Percentiles rank a stretch among this genome's conserved stretches.
These are phyloP conservation scores for Platycheirus rosarum DNA, from an alignment of 2,888 invertebrate species.

Conservation along the genomic window DNA sequence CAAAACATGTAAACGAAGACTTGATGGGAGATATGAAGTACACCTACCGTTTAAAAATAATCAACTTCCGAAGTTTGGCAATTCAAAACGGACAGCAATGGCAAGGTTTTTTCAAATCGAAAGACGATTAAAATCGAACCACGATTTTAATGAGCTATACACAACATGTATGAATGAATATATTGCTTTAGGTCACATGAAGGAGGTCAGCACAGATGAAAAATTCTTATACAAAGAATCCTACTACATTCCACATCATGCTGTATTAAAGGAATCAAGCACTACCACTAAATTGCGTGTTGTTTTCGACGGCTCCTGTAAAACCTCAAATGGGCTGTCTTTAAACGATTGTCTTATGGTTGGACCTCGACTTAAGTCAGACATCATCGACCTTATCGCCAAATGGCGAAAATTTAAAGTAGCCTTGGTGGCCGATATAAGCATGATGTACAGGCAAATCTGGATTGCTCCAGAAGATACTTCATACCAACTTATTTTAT, in stretches of 20 bases:
- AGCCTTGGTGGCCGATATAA: constrained; percentile 19
- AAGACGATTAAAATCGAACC: not conserved
- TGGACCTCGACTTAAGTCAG: constrained; percentile 17
- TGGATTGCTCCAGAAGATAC: constrained; percentile 33
- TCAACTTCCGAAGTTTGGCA: not conserved
- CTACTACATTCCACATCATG: constrained; percentile 24
- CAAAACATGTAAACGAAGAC: not conserved
- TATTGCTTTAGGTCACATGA: constrained; percentile 26
- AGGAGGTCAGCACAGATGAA: not conserved
- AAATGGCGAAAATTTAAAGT: constrained; percentile 23
- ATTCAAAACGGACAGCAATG: constrained; percentile 13
- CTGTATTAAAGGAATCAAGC: constrained; percentile 8
- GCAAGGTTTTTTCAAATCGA: constrained; percentile 10
- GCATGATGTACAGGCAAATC: constrained; percentile 21
- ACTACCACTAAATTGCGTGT: constrained; percentile 12
- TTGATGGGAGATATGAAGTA: constrained; percentile 12
- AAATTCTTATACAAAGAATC: not conserved
- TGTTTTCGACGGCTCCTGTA: constrained; percentile 3
- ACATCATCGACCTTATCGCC: constrained; percentile 25
- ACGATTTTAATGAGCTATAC: not conserved
- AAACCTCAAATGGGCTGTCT: constrained; percentile 15
- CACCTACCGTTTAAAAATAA: constrained; percentile 7
- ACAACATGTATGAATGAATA: constrained; percentile 8
- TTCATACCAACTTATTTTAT: constrained; percentile 50
- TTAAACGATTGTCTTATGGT: constrained; percentile 13